Evolutionary conservation across 2,888 invertebrate genomes (phyloP).

Genomic region (Morpho deidamia): DNA sequence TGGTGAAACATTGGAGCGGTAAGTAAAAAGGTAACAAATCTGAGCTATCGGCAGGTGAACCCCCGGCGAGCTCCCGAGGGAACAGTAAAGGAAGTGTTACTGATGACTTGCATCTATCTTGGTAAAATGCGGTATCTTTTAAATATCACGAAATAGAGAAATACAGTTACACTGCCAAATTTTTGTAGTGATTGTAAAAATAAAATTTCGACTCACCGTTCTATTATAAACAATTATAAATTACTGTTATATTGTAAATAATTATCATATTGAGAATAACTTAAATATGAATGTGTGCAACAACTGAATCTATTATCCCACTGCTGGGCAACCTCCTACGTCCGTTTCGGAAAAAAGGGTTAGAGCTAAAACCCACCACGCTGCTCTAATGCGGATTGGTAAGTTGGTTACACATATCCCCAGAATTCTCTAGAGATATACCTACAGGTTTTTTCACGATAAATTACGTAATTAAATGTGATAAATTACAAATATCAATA

Average conservation of each 20-base stretch:
- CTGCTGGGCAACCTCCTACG: neutral
- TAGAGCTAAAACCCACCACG: neutral
- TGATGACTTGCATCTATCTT: conserved; percentile 50
- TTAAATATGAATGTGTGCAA: too few species aligned
- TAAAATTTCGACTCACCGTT: too few species aligned
- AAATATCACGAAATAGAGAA: conserved; percentile 1
- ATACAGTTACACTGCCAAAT: neutral
- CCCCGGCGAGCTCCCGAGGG: conserved; percentile 43
- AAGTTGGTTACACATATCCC: neutral
- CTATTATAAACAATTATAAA: too few species aligned
- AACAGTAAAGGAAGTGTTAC: conserved; percentile 43
- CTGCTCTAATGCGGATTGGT: neutral
- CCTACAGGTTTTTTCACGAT: neutral
- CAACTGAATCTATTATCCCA: neutral
- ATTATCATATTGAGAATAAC: too few species aligned
- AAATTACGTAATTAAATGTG: neutral
- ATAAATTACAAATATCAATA: neutral
- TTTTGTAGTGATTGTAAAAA: neutral
- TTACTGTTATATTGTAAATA: too few species aligned
- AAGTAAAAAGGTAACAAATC: conserved; percentile 52
- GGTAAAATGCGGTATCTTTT: conserved; percentile 17
- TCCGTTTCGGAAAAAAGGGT: neutral
- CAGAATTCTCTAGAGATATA: neutral
- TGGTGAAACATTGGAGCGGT: conserved; percentile 45
- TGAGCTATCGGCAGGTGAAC: conserved; percentile 59